phyloP scores from a whole-genome alignment of 2,797 vertebrate genomes.

The Hybognathus amarus region DNA sequence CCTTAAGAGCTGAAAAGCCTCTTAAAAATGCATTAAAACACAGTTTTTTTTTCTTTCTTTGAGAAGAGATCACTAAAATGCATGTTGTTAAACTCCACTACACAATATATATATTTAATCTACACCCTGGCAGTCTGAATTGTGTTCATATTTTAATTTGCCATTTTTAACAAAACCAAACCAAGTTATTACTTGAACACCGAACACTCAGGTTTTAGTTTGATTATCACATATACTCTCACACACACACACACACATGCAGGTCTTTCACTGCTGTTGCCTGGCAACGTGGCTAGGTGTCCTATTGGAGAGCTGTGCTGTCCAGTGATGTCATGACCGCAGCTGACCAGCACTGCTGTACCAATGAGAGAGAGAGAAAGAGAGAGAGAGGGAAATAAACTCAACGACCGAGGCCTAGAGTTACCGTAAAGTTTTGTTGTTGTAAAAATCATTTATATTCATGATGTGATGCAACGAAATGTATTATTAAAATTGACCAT shows the following conservation, averaged over 20 bases:
- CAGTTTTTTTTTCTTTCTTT: neutral
- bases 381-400: slow-evolving; percentile 15
- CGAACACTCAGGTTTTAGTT: slow-evolving; percentile 47
- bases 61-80: neutral
- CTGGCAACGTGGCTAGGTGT: slow-evolving; percentile 78
- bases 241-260: slow-evolving; percentile 60
- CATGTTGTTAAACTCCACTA: neutral
- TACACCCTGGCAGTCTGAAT: neutral
- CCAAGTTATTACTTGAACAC: slow-evolving; percentile 26
- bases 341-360: slow-evolving; percentile 72
- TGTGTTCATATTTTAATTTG: neutral
- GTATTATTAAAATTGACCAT: neutral
- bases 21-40: neutral
- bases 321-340: slow-evolving; percentile 76
- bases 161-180: neutral
- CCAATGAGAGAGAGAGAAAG: neutral
- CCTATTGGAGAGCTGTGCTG: slow-evolving; percentile 73
- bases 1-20: neutral
- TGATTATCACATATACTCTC: slow-evolving; percentile 49
- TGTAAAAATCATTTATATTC: neutral
- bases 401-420: neutral
- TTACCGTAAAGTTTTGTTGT: slow-evolving; percentile 5
- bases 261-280: slow-evolving; percentile 82
- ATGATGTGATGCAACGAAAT: neutral
- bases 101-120: neutral